These are phyloP conservation scores for Apodemus sylvaticus DNA, from an alignment of 2,113 vertebrate genomes.

Conservation along the genomic window DNA sequence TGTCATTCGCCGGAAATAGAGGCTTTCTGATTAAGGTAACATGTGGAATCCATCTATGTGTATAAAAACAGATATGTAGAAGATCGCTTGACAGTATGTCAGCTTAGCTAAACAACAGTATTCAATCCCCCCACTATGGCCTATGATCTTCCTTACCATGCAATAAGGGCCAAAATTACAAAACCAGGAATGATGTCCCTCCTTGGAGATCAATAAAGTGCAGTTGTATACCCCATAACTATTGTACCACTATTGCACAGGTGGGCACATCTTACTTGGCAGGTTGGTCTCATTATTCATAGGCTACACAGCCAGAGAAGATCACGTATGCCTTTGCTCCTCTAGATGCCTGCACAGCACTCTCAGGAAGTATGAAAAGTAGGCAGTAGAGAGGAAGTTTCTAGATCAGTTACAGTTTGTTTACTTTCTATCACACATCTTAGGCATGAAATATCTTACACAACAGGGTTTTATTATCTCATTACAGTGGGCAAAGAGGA, in stretches of 20 bases:
- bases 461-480: not conserved
- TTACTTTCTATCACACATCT: too few relatives aligned
- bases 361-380: too few relatives aligned
- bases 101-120: not conserved
- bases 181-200: not conserved
- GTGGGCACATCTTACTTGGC: too few relatives aligned
- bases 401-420: not conserved
- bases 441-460: not conserved
- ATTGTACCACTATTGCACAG: not conserved
- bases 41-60: not conserved
- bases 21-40: not conserved
- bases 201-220: not conserved
- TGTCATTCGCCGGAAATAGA: not conserved
- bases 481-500: not conserved
- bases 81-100: not conserved
- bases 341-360: too few relatives aligned
- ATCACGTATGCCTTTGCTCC: not conserved
- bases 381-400: too few relatives aligned
- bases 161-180: not conserved
- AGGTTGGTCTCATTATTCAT: not conserved
- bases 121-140: not conserved
- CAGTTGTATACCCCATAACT: not conserved
- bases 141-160: not conserved
- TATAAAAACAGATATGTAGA: not conserved
- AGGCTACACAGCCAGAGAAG: not conserved